Evolutionary conservation across 2,113 vertebrate genomes (phyloP), one percentile per base, ranked within the genome.

Genomic region (Galbula dea): DNA sequence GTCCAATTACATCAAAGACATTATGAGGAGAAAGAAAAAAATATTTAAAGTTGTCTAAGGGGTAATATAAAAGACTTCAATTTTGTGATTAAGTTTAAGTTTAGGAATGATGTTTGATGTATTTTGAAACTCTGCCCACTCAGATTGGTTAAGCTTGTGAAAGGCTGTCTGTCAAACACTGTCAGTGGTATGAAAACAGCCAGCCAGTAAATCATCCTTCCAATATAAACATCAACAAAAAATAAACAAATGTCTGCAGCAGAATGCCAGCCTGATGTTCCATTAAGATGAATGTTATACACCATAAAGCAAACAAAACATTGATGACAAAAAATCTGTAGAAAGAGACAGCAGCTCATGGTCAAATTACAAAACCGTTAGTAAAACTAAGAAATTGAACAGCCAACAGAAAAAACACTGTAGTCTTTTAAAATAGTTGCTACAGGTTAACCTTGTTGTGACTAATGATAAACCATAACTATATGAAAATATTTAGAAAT

Each of bases 261-360:
- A 94, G 84, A 96, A 96, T 63, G 86, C 45, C 74, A 92, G 66
- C 73, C 66, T 93, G 83, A 87, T 89, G 76, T 79, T 88, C 89
- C 91, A 89, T 94, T 90, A 94, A 89, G 80, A 93, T 55, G 17
- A 94, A 83, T 74, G 63, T 12, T 83, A 74, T 34, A 89, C 93
- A 82, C 67, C 83, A 83, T 34, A 59, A 94, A 85, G 67, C 21
- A 89, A 95, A 91, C 63, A 71, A 95, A 96, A 76, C 82, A 92
- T 32, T 85, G 89, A 91, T 89, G 85, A 89, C 84, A 89, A 91
- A 59, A 89, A 92, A 93, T 77, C 39, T 89, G 89, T 77, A 86
- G 92, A 73, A 91, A 83, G 49, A 92, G 63, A 85, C 68, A 58
- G 77, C 37, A 87, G 55, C 55, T 92, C 82, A 92, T 65, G 55